Evolutionary conservation across 2,888 invertebrate species (phyloP).

Genomic region (Eristalis arbustorum): DNA sequence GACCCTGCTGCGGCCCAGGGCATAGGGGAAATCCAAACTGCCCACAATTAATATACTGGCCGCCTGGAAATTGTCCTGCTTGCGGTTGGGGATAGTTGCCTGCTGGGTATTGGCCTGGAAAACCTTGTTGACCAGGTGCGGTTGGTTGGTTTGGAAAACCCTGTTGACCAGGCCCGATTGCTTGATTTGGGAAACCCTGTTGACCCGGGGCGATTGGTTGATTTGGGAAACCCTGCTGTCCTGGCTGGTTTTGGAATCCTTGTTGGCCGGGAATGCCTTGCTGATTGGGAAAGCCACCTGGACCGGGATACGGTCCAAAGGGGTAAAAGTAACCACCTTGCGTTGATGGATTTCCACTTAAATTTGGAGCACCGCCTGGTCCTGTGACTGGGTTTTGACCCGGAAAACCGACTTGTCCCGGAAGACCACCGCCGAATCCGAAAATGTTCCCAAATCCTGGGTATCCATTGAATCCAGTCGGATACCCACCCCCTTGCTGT

Average conservation of each 20-base stretch:
- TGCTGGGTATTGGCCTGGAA: slow-evolving; percentile 55
- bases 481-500: slow-evolving; percentile 46
- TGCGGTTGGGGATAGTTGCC: slow-evolving; percentile 63
- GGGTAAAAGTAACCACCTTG: slow-evolving; percentile 46
- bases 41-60: slow-evolving; percentile 49
- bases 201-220: slow-evolving; percentile 55
- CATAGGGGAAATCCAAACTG: slow-evolving; percentile 25
- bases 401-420: slow-evolving; percentile 36
- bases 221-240: slow-evolving; percentile 47
- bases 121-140: slow-evolving; percentile 59
- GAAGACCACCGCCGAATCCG: slow-evolving; percentile 33
- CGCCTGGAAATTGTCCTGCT: slow-evolving; percentile 65
- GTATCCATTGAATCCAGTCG: slow-evolving; percentile 36
- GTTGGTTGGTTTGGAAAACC: slow-evolving; percentile 59
- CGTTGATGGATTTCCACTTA: slow-evolving; percentile 20
- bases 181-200: slow-evolving; percentile 38
- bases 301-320: slow-evolving; percentile 67
- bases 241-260: not conserved
- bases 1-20: slow-evolving; percentile 7
- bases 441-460: slow-evolving; percentile 39
- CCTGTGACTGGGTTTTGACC: slow-evolving; percentile 36
- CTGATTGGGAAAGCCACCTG: slow-evolving; percentile 38
- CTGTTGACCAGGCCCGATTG: slow-evolving; percentile 5
- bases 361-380: slow-evolving; percentile 50
- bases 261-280: slow-evolving; percentile 23